phyloP scores from a whole-genome alignment of 2,888 invertebrate species.

The Operophtera brumata region DNA sequence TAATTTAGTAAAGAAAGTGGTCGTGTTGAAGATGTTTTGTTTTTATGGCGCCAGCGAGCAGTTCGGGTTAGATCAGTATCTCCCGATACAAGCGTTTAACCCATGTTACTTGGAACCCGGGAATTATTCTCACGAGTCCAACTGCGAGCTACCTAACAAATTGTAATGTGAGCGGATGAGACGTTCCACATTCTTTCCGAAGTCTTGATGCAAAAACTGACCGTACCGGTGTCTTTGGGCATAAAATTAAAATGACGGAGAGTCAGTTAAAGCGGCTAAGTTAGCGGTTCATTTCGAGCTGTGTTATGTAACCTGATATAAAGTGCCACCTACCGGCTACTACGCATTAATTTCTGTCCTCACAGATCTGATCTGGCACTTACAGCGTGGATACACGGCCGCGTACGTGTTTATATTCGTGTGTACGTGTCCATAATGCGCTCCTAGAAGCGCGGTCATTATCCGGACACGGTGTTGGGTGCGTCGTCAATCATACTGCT shows the following conservation, averaged over 20 bases:
- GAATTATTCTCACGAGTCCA: conserved; percentile 73
- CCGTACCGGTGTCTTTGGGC: conserved; percentile 7
- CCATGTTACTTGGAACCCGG: conserved; percentile 75
- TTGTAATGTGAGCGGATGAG: conserved; percentile 64
- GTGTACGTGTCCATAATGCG: conserved; percentile 54
- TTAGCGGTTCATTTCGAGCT: conserved; percentile 5
- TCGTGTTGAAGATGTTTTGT: conserved; percentile 76
- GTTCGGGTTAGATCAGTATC: conserved; percentile 78
- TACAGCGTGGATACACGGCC: conserved; percentile 39
- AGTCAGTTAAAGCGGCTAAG: conserved; percentile 17
- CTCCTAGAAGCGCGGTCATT: conserved; percentile 53
- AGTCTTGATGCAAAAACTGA: conserved; percentile 27
- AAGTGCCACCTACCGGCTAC: conserved; percentile 35
- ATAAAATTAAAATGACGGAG: conserved; percentile 20
- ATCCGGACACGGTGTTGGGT: conserved; percentile 43
- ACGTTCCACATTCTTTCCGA: conserved; percentile 45
- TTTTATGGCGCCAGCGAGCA: conserved; percentile 79
- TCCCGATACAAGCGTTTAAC: conserved; percentile 77
- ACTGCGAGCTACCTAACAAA: conserved; percentile 62
- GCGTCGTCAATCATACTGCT: conserved; percentile 62
- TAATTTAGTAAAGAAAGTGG: conserved; percentile 80
- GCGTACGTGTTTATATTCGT: conserved; percentile 45
- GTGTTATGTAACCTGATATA: conserved; percentile 37
- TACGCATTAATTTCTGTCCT: conserved; percentile 38
- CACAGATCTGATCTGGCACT: conserved; percentile 45